phyloP scores from a whole-genome alignment of 2,888 invertebrate species.

The Tribolium freemani region DNA sequence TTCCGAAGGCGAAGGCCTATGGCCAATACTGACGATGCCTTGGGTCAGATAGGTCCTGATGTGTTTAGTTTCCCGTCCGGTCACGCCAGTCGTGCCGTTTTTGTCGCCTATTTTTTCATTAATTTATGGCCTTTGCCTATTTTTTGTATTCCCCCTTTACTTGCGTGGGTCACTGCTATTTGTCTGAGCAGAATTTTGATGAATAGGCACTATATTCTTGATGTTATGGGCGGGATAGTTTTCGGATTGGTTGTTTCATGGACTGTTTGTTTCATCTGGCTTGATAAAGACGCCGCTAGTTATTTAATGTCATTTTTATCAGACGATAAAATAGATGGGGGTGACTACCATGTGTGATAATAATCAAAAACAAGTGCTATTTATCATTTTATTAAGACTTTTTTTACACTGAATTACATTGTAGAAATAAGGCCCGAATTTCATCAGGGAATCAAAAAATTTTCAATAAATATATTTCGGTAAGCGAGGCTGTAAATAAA shows the following conservation, averaged over 20 bases:
- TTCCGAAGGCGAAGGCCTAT: conserved; percentile 84
- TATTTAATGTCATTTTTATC: conserved; percentile 75
- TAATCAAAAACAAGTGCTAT: conserved; percentile 8
- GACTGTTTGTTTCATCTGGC: conserved; percentile 77
- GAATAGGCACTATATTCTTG: conserved; percentile 89
- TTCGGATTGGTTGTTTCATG: conserved; percentile 82
- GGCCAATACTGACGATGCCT: conserved; percentile 74
- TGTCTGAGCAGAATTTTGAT: conserved; percentile 85
- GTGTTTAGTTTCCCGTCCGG: conserved; percentile 96
- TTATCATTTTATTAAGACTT: conserved; percentile 39
- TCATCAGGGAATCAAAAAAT: conserved; percentile 49
- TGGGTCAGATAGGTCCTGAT: conserved; percentile 83
- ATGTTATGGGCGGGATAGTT: conserved; percentile 82
- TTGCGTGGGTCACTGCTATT: conserved; percentile 83
- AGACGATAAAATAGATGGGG: conserved; percentile 79
- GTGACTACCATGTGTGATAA: conserved; percentile 77
- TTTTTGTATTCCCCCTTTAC: conserved; percentile 74
- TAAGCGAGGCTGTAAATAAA: conserved; percentile 51
- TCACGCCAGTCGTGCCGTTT: conserved; percentile 88
- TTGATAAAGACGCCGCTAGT: conserved; percentile 75
- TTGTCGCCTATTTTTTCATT: conserved; percentile 82
- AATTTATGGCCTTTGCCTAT: conserved; percentile 74
- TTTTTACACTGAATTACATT: conserved; percentile 33
- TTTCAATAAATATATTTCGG: conserved; percentile 55
- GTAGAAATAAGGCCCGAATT: conserved; percentile 19